A percentile compares a stretch with the other conserved stretches of the same genome.
Conservation (phyloP, 2,797 vertebrate species). For the Melanotaenia boesemani region DNA sequence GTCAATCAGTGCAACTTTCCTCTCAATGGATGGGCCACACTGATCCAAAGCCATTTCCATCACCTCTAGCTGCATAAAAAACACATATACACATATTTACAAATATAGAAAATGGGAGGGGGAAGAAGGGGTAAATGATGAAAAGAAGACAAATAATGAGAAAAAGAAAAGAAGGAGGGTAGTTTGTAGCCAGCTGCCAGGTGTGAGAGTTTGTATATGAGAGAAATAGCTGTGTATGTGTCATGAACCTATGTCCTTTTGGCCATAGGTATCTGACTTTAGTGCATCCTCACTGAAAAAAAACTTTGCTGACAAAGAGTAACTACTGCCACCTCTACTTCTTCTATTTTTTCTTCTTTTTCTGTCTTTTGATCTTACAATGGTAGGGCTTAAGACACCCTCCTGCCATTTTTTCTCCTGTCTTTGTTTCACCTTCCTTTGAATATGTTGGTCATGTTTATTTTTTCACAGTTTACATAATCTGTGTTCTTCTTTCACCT, state of each 20-base stretch:
- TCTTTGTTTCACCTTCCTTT: slow-evolving; percentile 29
- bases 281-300: slow-evolving; percentile 67
- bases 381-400: slow-evolving; percentile 35
- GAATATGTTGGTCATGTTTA: slow-evolving; percentile 13
- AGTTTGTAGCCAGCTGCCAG: slow-evolving; percentile 38
- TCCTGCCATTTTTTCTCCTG: slow-evolving; percentile 30
- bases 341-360: slow-evolving; percentile 58
- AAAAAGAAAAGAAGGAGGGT: slow-evolving; percentile 41
- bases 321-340: slow-evolving; percentile 73
- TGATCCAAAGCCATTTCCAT: slow-evolving; percentile 94
- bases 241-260: slow-evolving; percentile 44
- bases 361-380: slow-evolving; percentile 33
- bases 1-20: slow-evolving; percentile 95
- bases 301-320: slow-evolving; percentile 78
- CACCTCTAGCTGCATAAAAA: slow-evolving; percentile 88
- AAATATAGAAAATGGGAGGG: slow-evolving; percentile 32
- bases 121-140: slow-evolving; percentile 29
- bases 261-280: slow-evolving; percentile 74
- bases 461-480: neutral
- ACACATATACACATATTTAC: slow-evolving; percentile 27
- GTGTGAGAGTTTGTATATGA: slow-evolving; percentile 28
- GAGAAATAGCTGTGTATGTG: slow-evolving; percentile 4
- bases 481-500: neutral
- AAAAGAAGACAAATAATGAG: slow-evolving; percentile 45
- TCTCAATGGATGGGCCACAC: slow-evolving; percentile 89